These are phyloP conservation scores for Plumapathes pennacea DNA, from an alignment of 92 coral and sea anemone genomes.

Conservation along the genomic window DNA sequence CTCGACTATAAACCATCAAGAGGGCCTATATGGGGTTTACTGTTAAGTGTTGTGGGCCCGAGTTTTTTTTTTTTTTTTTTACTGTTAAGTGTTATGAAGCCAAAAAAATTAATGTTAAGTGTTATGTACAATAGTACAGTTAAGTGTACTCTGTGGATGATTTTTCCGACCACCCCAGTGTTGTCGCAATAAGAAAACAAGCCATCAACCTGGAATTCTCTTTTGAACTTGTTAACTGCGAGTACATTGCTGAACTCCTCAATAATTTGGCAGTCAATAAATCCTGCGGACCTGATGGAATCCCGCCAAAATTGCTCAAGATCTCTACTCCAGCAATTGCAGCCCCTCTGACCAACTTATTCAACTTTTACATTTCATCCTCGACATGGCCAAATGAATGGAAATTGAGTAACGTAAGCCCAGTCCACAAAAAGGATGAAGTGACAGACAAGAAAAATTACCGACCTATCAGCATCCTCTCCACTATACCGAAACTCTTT, in stretches of 20 bases:
- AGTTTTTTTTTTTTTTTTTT: too few species aligned
- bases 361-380: slow-evolving; percentile 17
- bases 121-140: too few species aligned
- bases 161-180: slow-evolving; percentile 26
- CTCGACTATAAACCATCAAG: too few species aligned
- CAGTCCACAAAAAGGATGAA: slow-evolving; percentile 33
- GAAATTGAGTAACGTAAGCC: slow-evolving; percentile 33
- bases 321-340: slow-evolving; percentile 24
- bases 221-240: neutral
- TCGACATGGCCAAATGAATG: slow-evolving; percentile 19
- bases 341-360: slow-evolving; percentile 13
- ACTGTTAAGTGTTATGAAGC: too few species aligned
- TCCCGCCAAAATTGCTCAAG: slow-evolving; percentile 18
- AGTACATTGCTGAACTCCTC: neutral
- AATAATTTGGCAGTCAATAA: neutral
- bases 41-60: too few species aligned
- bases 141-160: slow-evolving; percentile 19
- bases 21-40: too few species aligned
- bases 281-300: slow-evolving; percentile 27
- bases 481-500: slow-evolving; percentile 13
- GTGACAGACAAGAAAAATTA: slow-evolving; percentile 20
- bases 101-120: too few species aligned
- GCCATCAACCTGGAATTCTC: slow-evolving; percentile 13
- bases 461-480: slow-evolving; percentile 41
- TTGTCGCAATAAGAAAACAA: slow-evolving; percentile 1